These are phyloP conservation scores for Champsocephalus gunnari DNA, from an alignment of 2,797 vertebrate species.

Conservation along the genomic window DNA sequence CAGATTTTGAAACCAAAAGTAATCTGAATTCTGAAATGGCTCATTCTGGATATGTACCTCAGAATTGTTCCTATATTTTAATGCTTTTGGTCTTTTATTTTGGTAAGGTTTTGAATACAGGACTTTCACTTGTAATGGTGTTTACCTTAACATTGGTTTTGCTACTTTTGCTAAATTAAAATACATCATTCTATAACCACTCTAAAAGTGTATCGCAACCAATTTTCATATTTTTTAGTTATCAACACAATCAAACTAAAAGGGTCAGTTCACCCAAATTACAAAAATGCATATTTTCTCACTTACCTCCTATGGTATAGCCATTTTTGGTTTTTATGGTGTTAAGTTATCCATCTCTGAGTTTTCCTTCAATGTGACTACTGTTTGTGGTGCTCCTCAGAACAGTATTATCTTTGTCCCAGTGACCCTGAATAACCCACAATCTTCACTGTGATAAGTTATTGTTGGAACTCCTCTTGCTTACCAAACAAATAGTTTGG, in stretches of 20 bases:
- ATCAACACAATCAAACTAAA: neutral
- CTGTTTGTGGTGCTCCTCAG: slow-evolving; percentile 2
- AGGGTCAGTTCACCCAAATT: slow-evolving; percentile 14
- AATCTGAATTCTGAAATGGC: too few relatives aligned
- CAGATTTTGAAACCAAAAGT: neutral
- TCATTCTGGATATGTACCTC: too few relatives aligned
- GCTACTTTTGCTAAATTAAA: neutral
- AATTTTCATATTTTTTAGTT: neutral
- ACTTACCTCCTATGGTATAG: neutral
- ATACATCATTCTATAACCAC: neutral
- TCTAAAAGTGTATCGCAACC: neutral
- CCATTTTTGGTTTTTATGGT: neutral
- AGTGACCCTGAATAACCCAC: neutral
- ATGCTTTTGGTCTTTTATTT: too few relatives aligned
- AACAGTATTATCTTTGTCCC: neutral
- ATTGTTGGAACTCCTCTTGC: neutral
- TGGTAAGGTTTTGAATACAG: too few relatives aligned
- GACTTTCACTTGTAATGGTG: too few relatives aligned
- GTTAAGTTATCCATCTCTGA: neutral
- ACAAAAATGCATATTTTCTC: neutral
- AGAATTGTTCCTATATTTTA: too few relatives aligned
- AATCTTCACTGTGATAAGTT: neutral
- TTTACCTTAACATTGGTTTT: too few relatives aligned
- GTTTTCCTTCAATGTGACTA: neutral
- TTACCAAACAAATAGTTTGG: neutral